Evolutionary conservation across 2,888 invertebrate genomes (phyloP).

Genomic region (Acrobasis suavella): DNA sequence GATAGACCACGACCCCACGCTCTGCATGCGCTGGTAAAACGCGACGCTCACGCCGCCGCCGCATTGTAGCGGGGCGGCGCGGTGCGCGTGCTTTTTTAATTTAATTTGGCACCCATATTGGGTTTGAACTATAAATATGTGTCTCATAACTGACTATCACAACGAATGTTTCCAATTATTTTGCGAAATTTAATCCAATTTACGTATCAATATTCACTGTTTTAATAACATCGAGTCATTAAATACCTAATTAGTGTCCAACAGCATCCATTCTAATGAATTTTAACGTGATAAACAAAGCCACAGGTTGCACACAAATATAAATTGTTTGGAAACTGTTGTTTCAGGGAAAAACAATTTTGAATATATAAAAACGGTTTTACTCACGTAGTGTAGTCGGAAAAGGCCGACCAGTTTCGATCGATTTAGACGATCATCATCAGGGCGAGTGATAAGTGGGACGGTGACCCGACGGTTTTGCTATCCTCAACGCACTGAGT

Average conservation of each 20-base stretch:
- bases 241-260: not conserved
- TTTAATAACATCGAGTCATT: not conserved
- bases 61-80: no score
- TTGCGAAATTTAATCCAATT: not conserved
- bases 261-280: not conserved
- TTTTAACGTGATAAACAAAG: not conserved
- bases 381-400: no score
- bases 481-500: no score
- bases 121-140: not conserved
- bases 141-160: not conserved
- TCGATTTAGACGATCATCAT: no score
- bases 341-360: not conserved
- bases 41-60: no score
- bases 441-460: no score
- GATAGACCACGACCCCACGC: no score
- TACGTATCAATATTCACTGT: not conserved
- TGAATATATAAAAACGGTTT: no score
- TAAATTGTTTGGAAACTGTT: not conserved
- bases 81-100: no score
- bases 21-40: no score
- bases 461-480: no score
- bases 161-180: not conserved
- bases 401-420: no score
- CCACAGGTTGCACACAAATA: not conserved
- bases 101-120: not conserved